Base-by-base conservation (phyloP, 2,113 vertebrate genomes). In the Rhipidura dahli region DNA sequence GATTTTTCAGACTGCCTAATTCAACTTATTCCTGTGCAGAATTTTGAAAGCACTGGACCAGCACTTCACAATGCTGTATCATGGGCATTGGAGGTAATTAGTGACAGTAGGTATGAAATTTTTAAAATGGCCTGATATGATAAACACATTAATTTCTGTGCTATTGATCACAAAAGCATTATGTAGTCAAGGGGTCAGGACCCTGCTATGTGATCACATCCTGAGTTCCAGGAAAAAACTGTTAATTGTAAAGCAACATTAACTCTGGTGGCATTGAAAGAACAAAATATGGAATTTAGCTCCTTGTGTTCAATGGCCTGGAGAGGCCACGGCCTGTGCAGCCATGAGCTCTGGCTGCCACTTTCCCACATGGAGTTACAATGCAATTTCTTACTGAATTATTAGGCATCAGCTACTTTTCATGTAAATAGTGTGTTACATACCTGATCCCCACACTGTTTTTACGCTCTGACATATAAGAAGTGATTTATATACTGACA, bases 101-200 rank as follows among this genome's bases (percentile, higher is more conserved):
- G 93, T 76, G 83, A 86, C 13, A 22, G 47, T 27, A 47, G 23
- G 35, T 60, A 94, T 91, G 84, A 92, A 80, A 82, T 69, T 78
- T 92, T 83, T 24, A 87, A 87, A 88, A 76, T 59, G 80, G 35
- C 75, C 40, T 64, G 83, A 84, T 95, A 88, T 66, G 79, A 92
- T 91, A 91, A 96, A 91, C 88, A 96, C 92, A 94, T 94, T 93
- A 96, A 97, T 96, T 95, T 89, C 89, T 91, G 61, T 82, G 60
- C 68, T 97, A 96, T 97, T 82, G 94, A 97, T 97, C 69, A 84
- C 81, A 83, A 79, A 97, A 94, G 75, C 94, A 97, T 96, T 97
- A 96, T 66, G 89, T 49, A 96, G 89, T 65, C 68, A 69, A 88
- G 56, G 79, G 96, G 94, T 95, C 87, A 90, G 47, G 73, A 57